Evolutionary conservation across 53 echinoderm and acorn worm species (phyloP), one percentile per base, ranked within the genome.

Genomic region (Henricia sp.): DNA sequence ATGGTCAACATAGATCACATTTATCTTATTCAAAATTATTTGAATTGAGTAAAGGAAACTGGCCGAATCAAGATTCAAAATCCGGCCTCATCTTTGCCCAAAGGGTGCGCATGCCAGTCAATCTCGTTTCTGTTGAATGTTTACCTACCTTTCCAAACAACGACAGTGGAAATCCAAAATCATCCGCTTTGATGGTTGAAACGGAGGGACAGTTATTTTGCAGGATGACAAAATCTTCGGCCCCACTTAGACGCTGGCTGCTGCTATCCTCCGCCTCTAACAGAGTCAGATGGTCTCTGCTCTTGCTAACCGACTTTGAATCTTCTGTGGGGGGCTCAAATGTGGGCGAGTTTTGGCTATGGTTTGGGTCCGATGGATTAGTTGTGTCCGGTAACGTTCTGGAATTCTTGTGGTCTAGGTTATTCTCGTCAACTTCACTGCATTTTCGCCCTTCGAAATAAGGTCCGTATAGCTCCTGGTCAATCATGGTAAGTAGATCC

Each of bases 91-190:
- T n/a, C n/a, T n/a, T n/a, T n/a, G n/a, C n/a, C n/a, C n/a, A n/a
- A n/a, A n/a, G n/a, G n/a, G n/a, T n/a, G n/a, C n/a, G n/a, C n/a
- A n/a, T n/a, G n/a, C n/a, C n/a, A n/a, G n/a, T n/a, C 13, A 25
- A 11, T 16, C 21, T 4, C 11, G 25, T 6, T 6, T 8, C 37
- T 13, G 26, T 29, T 50, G 28, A 32, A 14, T 52, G 9, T 29
- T 32, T 12, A 83, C 23, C 42, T 89, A 99, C 99, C 94, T 99
- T 99, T 84, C 94, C 94, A 87, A 99, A 99, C 57, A 99, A 72
- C 30, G 94, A 87, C n/a, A 99, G 82, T 6, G 99, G 99, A 72
- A 99, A 99, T 56, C 99, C 99, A 91, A 90, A 90, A 25, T 92
- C 85, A 75, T 99, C 99, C 1, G 87, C 73, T 20, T 90, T 82